phyloP scores from a whole-genome alignment of 2,888 invertebrate species.

The Sepiola atlantica region DNA sequence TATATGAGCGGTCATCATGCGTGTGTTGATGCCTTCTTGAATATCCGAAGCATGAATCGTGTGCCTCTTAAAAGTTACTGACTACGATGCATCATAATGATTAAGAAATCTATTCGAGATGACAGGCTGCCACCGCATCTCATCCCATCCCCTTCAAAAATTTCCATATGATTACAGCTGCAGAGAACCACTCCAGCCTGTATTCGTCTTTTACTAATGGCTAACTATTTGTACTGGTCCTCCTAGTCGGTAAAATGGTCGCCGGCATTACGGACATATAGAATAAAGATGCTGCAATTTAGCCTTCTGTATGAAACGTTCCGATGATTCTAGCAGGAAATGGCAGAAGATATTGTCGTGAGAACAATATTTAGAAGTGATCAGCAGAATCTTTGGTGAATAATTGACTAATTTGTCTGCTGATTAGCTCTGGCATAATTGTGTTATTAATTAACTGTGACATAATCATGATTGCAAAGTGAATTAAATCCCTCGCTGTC shows the following conservation, averaged over 20 bases:
- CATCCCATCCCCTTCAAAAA: neutral
- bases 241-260: neutral
- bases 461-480: neutral
- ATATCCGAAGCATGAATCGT: neutral
- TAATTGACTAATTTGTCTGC: neutral
- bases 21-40: neutral
- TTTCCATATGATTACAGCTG: conserved; percentile 20
- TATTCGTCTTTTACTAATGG: conserved; percentile 1
- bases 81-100: conserved; percentile 4
- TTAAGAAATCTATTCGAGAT: conserved; percentile 19
- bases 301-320: neutral
- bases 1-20: neutral
- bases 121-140: conserved; percentile 18
- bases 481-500: neutral
- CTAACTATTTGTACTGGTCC: conserved; percentile 18
- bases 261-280: neutral
- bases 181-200: conserved; percentile 7
- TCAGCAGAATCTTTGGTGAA: neutral
- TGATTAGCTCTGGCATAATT: neutral
- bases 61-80: neutral
- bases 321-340: neutral
- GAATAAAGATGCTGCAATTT: neutral
- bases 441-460: neutral
- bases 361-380: neutral
- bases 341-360: neutral